A percentile compares a stretch with the other conserved stretches of the same genome.
These are phyloP conservation scores for Barbus barbus DNA, from an alignment of 2,113 vertebrate species.

Conservation along the genomic window DNA sequence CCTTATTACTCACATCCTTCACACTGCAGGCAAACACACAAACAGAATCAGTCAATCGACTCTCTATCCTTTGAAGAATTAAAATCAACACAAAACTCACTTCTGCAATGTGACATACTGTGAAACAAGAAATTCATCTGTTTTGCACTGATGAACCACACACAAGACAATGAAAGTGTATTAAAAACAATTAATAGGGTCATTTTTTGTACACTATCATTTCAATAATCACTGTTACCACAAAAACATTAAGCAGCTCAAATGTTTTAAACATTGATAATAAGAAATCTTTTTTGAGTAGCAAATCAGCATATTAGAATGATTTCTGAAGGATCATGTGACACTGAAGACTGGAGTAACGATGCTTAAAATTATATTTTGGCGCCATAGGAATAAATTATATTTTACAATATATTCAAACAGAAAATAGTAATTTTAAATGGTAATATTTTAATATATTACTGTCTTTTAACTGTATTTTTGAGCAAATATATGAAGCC, in stretches of 20 bases:
- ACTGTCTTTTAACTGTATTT: too few species aligned
- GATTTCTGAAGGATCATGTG: background rate
- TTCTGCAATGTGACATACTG: background rate
- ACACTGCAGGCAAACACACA: constrained; percentile 65
- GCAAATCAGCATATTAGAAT: too few species aligned
- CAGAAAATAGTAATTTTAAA: too few species aligned
- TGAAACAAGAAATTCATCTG: background rate
- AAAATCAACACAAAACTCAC: background rate
- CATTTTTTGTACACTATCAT: background rate
- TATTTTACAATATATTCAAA: background rate
- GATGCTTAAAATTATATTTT: background rate
- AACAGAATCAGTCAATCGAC: background rate
- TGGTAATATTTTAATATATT: too few species aligned
- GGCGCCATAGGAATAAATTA: background rate
- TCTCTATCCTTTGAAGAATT: background rate
- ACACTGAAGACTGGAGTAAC: background rate
- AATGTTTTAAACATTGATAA: too few species aligned
- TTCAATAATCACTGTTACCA: too few species aligned
- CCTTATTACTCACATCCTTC: constrained; percentile 80
- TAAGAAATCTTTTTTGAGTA: too few species aligned
- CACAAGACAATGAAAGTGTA: background rate
- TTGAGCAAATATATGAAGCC: too few species aligned
- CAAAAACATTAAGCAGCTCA: too few species aligned
- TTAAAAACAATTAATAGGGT: background rate
- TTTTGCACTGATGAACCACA: background rate